These are phyloP conservation scores for Thecophora atra DNA, from an alignment of 2,888 invertebrate species.

Conservation along the genomic window DNA sequence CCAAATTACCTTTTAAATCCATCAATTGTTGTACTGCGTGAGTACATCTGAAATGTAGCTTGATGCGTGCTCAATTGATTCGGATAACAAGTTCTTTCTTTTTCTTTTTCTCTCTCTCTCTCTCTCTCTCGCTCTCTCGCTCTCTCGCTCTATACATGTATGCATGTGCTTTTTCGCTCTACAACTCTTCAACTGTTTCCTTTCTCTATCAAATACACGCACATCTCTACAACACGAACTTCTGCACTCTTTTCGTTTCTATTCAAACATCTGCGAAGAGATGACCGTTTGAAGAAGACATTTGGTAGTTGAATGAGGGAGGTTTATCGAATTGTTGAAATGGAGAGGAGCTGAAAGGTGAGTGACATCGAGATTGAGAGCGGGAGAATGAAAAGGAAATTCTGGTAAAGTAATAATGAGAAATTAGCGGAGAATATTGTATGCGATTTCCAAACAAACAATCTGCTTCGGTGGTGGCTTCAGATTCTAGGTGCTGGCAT, in stretches of 20 bases:
- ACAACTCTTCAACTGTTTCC: no score
- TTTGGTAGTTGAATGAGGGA: background rate
- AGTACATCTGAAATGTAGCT: background rate
- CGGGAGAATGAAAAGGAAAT: no score
- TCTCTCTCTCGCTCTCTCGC: background rate
- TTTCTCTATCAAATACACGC: background rate
- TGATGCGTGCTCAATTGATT: background rate
- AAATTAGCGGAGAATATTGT: constrained; percentile 22
- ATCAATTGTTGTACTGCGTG: background rate
- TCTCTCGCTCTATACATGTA: background rate
- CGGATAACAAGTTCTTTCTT: background rate
- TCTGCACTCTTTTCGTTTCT: constrained; percentile 27
- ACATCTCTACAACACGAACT: constrained; percentile 32
- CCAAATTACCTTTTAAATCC: background rate
- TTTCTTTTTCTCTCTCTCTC: background rate
- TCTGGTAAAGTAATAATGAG: constrained; percentile 2
- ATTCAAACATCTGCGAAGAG: background rate
- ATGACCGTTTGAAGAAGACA: background rate
- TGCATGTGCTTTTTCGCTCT: no score
- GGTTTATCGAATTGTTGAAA: no score
- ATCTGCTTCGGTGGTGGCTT: constrained; percentile 6
- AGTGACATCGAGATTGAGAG: background rate
- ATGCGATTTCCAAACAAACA: constrained; percentile 35
- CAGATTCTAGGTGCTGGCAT: background rate
- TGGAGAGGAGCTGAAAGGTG: background rate